Percentiles rank a stretch among this genome's conserved stretches.
Evolutionary conservation across 2,888 invertebrate species (phyloP).

Genomic region (Lycocerus yunnanus): DNA sequence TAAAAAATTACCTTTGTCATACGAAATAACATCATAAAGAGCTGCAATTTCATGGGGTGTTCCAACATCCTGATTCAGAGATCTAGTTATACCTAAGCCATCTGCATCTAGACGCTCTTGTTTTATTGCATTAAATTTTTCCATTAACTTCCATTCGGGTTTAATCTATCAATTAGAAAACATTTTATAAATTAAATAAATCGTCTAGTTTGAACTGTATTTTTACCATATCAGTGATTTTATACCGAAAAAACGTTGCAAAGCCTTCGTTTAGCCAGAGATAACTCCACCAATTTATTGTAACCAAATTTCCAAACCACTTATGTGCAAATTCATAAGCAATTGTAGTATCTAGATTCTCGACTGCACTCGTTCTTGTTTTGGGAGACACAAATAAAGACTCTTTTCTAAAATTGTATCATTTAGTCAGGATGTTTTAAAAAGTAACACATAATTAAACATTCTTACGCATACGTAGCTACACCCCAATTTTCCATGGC

Average conservation of each 20-base stretch:
- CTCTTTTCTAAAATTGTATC: not conserved
- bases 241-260: constrained; percentile 59
- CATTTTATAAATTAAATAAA: too few species aligned
- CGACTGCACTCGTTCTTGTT: constrained; percentile 19
- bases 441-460: not conserved
- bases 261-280: constrained; percentile 60
- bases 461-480: not conserved
- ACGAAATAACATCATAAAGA: constrained; percentile 63
- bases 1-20: constrained; percentile 59
- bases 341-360: constrained; percentile 40
- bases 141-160: constrained; percentile 18
- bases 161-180: constrained; percentile 9
- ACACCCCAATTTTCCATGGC: constrained; percentile 9
- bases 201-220: too few species aligned
- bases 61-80: constrained; percentile 57
- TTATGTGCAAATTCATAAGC: constrained; percentile 64
- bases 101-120: constrained; percentile 10
- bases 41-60: constrained; percentile 62
- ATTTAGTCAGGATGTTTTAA: not conserved
- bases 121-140: constrained; percentile 8
- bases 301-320: constrained; percentile 57
- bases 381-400: not conserved
- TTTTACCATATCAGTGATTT: constrained; percentile 41
- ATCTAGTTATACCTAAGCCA: constrained; percentile 55
- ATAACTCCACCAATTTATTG: constrained; percentile 52